Base-by-base conservation (phyloP, 37 sponge, comb jelly and placozoan species). In the Halichondria panicea region DNA sequence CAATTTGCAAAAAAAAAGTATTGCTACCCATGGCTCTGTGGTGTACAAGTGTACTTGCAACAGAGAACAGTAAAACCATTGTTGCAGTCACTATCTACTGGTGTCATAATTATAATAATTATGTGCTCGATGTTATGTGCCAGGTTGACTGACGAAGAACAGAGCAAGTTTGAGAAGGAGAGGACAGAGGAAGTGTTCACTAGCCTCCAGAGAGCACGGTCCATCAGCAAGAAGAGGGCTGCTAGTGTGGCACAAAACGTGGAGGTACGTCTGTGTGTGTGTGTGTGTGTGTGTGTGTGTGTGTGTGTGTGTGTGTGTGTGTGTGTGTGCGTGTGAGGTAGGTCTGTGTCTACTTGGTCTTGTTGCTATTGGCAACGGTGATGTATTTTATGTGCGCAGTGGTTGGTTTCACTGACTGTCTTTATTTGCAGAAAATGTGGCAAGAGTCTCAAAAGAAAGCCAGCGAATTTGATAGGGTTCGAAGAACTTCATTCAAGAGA, bases 381-480 rank as follows among this genome's bases (percentile, higher is more conserved):
- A n/a, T n/a, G n/a, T n/a, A n/a, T n/a, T n/a, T n/a, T n/a, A n/a
- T n/a, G n/a, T n/a, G n/a, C n/a, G n/a, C n/a, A n/a, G n/a, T n/a
- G n/a, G n/a, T n/a, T n/a, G n/a, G n/a, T n/a, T n/a, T n/a, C n/a
- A n/a, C n/a, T n/a, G n/a, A n/a, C n/a, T n/a, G n/a, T n/a, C n/a
- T n/a, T n/a, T n/a, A n/a, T n/a, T n/a, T n/a, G n/a, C 37, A 90
- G 84, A 66, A 68, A 22, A 64, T 40, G n/a, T 92, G 93, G 93
- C 48, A 72, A 38, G 63, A 83, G 31, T 56, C 70, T 38, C 81
- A 87, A 69, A 33, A 68, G 56, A 87, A 87, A 38, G 88, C 88
- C 7, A 92, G 80, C 25, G 60, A 13, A 31, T 83, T 68, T 58
- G 93, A 92, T 27, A 43, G 57, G 48, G 52, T 4, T n/a, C 55